Conservation (phyloP, 2,113 vertebrate genomes). For the Todiramphus chloris region DNA sequence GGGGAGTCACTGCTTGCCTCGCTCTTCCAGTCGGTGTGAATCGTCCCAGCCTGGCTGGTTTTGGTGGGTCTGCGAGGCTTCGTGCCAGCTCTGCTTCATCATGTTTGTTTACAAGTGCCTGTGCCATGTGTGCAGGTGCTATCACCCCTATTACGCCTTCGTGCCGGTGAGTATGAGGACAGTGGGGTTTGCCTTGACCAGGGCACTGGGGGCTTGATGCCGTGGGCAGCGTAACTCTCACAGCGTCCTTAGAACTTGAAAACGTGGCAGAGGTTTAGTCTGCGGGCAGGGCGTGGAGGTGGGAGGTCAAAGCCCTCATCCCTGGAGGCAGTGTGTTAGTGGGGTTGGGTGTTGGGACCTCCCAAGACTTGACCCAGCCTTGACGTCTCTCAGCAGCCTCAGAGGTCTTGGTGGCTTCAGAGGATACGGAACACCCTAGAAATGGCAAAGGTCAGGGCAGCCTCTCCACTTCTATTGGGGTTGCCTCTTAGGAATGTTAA, state of each 20-base stretch:
- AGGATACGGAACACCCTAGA: background rate
- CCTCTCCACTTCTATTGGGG: background rate
- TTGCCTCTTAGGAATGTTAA: background rate
- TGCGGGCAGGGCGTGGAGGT: background rate
- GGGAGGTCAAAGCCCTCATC: background rate
- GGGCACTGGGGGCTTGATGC: background rate
- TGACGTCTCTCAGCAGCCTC: background rate
- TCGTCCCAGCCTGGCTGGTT: background rate
- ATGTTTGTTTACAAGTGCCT: fast-evolving
- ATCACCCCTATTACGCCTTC: fast-evolving
- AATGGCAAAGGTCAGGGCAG: background rate
- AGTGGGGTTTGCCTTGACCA: background rate
- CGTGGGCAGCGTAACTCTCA: fast-evolving
- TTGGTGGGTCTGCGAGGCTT: background rate
- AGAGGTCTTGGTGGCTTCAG: background rate
- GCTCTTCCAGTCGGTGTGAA: background rate
- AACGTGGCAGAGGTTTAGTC: background rate
- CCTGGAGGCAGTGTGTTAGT: background rate
- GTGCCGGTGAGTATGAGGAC: fast-evolving
- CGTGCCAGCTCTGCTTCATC: fast-evolving
- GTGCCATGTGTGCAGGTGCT: fast-evolving
- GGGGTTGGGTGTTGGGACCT: background rate
- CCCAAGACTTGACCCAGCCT: background rate
- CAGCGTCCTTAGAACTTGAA: background rate
- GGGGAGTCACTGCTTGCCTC: background rate